Evolutionary conservation across 2,888 invertebrate genomes (phyloP).

Genomic region (Nasonovia ribisnigri): DNA sequence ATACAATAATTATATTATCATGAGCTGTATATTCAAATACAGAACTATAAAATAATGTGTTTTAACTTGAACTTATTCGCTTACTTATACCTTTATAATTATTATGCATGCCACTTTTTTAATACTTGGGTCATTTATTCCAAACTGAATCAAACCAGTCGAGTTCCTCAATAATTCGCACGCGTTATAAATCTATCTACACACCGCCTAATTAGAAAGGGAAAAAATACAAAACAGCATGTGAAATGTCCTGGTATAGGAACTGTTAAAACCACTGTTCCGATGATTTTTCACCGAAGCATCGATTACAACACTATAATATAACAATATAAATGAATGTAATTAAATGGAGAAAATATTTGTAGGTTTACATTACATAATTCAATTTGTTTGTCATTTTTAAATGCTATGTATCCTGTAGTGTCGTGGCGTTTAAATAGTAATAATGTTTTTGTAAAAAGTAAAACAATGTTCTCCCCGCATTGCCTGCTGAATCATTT

Average conservation of each 20-base stretch:
- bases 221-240: no score
- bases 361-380: not conserved
- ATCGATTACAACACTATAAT: not conserved
- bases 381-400: not conserved
- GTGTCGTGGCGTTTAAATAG: not conserved
- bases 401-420: not conserved
- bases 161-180: not conserved
- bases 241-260: no score
- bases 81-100: not conserved
- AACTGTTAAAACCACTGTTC: not conserved
- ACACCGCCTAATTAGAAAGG: not conserved
- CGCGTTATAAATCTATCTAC: not conserved
- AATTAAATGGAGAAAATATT: conserved; percentile 20
- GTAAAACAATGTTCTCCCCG: not conserved
- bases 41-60: conserved; percentile 42
- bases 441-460: not conserved
- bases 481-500: not conserved
- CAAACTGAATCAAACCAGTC: not conserved
- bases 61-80: not conserved
- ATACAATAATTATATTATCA: conserved; percentile 63
- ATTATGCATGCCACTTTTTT: not conserved
- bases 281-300: not conserved
- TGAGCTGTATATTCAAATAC: conserved; percentile 63
- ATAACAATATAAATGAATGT: not conserved
- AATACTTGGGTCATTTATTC: not conserved